Conservation (phyloP, 2,888 invertebrate species). For the Diploptera punctata region DNA sequence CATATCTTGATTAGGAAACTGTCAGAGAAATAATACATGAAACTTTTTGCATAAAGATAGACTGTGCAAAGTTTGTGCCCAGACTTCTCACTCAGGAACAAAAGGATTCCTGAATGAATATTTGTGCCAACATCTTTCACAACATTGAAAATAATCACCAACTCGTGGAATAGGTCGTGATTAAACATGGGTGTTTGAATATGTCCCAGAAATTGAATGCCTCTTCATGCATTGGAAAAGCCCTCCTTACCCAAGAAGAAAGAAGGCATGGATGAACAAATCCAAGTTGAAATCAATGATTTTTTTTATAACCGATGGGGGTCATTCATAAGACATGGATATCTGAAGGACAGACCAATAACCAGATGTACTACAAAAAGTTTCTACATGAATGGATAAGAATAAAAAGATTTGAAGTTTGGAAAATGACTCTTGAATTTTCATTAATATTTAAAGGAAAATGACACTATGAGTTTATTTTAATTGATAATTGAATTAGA, state of each 20-base stretch:
- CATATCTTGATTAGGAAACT: background rate
- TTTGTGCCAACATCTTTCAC: constrained; percentile 5
- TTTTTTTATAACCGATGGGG: background rate
- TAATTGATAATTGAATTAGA: no score
- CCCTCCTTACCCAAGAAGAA: background rate
- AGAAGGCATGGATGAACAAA: background rate
- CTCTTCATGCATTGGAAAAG: background rate
- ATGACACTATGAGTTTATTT: no score
- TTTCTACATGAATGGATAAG: background rate
- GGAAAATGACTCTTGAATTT: no score
- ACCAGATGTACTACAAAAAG: constrained; percentile 13
- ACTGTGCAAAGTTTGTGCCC: background rate
- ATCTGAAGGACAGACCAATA: constrained; percentile 6
- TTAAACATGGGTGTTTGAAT: background rate
- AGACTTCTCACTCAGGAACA: no score
- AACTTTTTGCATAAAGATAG: background rate
- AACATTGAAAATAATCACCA: constrained; percentile 2
- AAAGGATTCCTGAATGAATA: background rate
- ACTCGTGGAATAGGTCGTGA: background rate
- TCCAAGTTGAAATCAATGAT: background rate
- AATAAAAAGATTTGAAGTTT: constrained; percentile 13
- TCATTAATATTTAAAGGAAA: no score
- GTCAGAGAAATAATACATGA: background rate
- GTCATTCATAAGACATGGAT: background rate
- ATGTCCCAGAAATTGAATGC: background rate